Evolutionary conservation across 1,140 invertebrate genomes (phyloP).

Genomic region (Notospermus geniculatus): DNA sequence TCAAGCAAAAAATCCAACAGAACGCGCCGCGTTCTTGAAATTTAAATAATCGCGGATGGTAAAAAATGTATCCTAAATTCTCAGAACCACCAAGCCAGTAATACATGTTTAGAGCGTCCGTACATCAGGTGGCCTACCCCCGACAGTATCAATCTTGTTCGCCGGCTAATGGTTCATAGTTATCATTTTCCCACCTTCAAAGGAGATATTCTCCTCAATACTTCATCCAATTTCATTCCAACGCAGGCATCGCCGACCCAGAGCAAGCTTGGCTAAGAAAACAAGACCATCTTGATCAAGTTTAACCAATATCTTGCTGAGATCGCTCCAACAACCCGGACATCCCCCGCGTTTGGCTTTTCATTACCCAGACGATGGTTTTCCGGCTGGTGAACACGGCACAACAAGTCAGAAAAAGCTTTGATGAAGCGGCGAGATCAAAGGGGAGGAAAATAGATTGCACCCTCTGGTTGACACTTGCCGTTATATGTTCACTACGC

Average conservation of each 20-base stretch:
- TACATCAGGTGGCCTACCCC: too few species aligned
- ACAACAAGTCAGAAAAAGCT: conserved; percentile 1
- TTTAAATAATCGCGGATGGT: too few species aligned
- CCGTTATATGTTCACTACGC: background rate
- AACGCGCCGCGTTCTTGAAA: too few species aligned
- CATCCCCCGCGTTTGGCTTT: background rate
- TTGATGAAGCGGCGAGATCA: background rate
- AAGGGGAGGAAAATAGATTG: conserved; percentile 4
- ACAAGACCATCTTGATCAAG: background rate
- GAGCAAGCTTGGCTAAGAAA: background rate
- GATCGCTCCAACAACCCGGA: background rate
- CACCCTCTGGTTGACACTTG: background rate
- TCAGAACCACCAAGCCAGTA: too few species aligned
- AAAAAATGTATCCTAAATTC: too few species aligned
- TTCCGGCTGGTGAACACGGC: background rate
- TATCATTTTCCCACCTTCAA: too few species aligned
- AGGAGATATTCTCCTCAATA: too few species aligned
- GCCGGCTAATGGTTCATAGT: too few species aligned
- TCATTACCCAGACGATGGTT: background rate
- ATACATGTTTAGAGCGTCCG: too few species aligned
- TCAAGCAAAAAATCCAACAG: too few species aligned
- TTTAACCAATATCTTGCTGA: background rate
- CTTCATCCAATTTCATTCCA: too few species aligned
- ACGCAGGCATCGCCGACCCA: background rate
- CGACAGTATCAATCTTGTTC: too few species aligned